Evolutionary conservation across 2,888 invertebrate genomes (phyloP).

Genomic region (Pristionchus maxplancki): DNA sequence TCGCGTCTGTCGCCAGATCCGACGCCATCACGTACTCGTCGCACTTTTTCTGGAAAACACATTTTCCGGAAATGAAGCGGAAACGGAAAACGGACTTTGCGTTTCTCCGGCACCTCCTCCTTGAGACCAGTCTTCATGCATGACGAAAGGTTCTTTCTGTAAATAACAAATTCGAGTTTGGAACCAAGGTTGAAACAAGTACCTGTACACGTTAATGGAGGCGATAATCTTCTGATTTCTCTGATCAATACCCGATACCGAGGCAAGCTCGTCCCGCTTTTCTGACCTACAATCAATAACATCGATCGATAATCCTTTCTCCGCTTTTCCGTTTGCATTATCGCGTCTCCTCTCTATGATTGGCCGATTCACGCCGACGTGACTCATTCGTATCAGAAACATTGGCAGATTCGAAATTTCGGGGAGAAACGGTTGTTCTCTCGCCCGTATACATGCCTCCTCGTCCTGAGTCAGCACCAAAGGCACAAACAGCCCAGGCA

Average conservation of each 20-base stretch:
- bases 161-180: background rate
- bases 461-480: no score
- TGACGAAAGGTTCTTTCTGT: constrained; percentile 60
- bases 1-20: constrained; percentile 83
- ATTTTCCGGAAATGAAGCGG: background rate
- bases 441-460: background rate
- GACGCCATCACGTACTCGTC: constrained; percentile 88
- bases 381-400: constrained; percentile 28
- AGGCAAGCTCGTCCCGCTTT: constrained; percentile 50
- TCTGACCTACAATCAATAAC: constrained; percentile 32
- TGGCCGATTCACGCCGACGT: background rate
- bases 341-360: constrained; percentile 9
- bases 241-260: constrained; percentile 48
- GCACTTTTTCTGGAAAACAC: constrained; percentile 85
- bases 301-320: background rate
- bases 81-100: constrained; percentile 60
- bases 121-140: constrained; percentile 62
- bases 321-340: constrained; percentile 25
- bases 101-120: constrained; percentile 65
- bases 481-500: no score
- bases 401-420: constrained; percentile 9
- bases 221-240: constrained; percentile 51
- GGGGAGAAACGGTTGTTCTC: background rate
- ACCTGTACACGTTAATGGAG: constrained; percentile 36
- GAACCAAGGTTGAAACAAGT: background rate